phyloP scores from a whole-genome alignment of 2,888 invertebrate species.

The Chrysolina oricalcia region DNA sequence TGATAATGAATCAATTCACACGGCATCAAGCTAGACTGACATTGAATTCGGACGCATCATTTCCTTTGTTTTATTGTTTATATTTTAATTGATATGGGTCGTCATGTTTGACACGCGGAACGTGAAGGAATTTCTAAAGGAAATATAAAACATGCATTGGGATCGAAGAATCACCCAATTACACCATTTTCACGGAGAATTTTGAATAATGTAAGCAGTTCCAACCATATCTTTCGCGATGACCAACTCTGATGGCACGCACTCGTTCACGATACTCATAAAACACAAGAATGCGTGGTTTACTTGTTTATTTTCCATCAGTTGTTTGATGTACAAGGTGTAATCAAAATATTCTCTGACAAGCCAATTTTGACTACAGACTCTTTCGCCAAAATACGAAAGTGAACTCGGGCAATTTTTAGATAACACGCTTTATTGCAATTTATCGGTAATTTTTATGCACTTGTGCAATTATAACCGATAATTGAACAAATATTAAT shows the following conservation, averaged over 20 bases:
- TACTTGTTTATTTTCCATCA: neutral
- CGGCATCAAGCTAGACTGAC: neutral
- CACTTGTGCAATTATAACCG: too few relatives aligned
- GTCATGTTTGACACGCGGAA: slow-evolving; percentile 39
- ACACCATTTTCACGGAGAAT: slow-evolving; percentile 30
- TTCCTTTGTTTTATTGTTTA: slow-evolving; percentile 36
- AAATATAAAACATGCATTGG: slow-evolving; percentile 32
- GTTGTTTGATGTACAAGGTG: neutral
- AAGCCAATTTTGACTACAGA: too few relatives aligned
- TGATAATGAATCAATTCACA: slow-evolving; percentile 6
- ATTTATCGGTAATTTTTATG: too few relatives aligned
- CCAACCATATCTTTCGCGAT: slow-evolving; percentile 15
- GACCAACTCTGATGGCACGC: slow-evolving; percentile 5
- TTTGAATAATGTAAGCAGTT: slow-evolving; percentile 20
- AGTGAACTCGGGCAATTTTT: too few relatives aligned
- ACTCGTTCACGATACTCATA: neutral
- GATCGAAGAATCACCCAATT: slow-evolving; percentile 35
- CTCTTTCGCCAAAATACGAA: too few relatives aligned
- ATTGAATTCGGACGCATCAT: slow-evolving; percentile 28
- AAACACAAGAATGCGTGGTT: neutral
- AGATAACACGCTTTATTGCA: too few relatives aligned
- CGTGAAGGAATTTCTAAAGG: slow-evolving; percentile 37
- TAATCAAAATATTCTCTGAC: neutral
- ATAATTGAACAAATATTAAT: too few relatives aligned
- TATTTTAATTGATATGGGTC: slow-evolving; percentile 33